These are phyloP conservation scores for Margaritifera margaritifera DNA, from an alignment of 2,888 invertebrate species.

Conservation along the genomic window DNA sequence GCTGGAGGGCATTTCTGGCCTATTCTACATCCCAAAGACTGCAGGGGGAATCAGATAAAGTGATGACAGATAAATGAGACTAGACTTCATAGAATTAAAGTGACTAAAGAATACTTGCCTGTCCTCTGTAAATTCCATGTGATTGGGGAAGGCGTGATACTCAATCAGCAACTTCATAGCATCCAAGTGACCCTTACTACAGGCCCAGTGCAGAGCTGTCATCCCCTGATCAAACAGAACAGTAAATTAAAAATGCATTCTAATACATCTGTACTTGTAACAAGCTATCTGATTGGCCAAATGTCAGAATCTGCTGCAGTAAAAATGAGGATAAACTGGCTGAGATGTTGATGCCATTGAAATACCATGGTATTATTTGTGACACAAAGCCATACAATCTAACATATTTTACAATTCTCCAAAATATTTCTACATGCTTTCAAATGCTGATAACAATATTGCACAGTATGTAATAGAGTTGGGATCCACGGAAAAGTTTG, in stretches of 20 bases:
- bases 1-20: no score
- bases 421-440: no score
- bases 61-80: neutral
- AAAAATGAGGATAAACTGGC: no score
- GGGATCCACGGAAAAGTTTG: no score
- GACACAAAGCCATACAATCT: neutral
- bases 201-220: constrained; percentile 72
- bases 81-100: no score
- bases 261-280: no score
- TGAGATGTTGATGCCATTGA: neutral
- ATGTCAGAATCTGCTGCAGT: no score
- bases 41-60: no score
- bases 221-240: constrained; percentile 61
- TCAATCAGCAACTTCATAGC: constrained; percentile 71
- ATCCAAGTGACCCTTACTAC: constrained; percentile 71
- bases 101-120: constrained; percentile 48
- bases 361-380: neutral
- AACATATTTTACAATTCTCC: no score
- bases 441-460: no score
- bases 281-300: neutral
- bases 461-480: no score
- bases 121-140: constrained; percentile 72
- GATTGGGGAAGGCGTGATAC: constrained; percentile 70
- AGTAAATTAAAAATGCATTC: constrained; percentile 4
- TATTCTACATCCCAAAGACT: no score